Evolutionary conservation across 2,113 vertebrate species (phyloP).

Genomic region (Thymallus thymallus): DNA sequence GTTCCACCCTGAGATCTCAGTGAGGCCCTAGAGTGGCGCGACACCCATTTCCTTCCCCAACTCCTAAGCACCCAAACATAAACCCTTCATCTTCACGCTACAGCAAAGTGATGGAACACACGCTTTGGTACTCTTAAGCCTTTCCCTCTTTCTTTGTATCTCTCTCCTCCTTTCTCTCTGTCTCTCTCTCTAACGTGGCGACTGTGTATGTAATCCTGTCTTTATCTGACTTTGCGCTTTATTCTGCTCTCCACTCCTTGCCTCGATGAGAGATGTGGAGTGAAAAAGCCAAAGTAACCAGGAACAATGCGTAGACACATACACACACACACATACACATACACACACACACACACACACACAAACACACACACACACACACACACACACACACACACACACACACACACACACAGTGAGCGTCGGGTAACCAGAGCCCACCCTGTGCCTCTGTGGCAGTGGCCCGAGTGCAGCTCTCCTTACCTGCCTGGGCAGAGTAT

Average conservation of each 20-base stretch:
- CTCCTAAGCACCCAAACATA: slow-evolving; percentile 35
- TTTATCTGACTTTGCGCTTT: slow-evolving; percentile 54
- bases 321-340: slow-evolving; percentile 4
- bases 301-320: slow-evolving; percentile 47
- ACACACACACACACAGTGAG: slow-evolving; percentile 1
- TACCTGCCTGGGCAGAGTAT: slow-evolving; percentile 62
- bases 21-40: slow-evolving; percentile 1
- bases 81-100: slow-evolving; percentile 51
- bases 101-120: slow-evolving; percentile 42
- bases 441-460: slow-evolving; percentile 54
- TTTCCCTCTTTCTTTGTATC: slow-evolving; percentile 48
- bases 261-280: slow-evolving; percentile 42
- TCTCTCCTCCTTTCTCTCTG: slow-evolving; percentile 52
- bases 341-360: slow-evolving; percentile 12
- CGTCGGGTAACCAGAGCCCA: slow-evolving; percentile 69
- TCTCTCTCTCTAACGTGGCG: slow-evolving; percentile 41
- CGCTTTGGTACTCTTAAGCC: slow-evolving; percentile 59
- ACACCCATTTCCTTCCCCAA: slow-evolving; percentile 8
- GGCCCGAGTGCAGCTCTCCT: slow-evolving; percentile 64
- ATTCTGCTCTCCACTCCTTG: slow-evolving; percentile 41
- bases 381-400: slow-evolving; percentile 11
- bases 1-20: slow-evolving; percentile 44
- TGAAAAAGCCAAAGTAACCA: slow-evolving; percentile 55
- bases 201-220: slow-evolving; percentile 70
- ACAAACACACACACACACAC: slow-evolving; percentile 15